phyloP scores from a whole-genome alignment of 2,888 invertebrate genomes.

The Lottia scabra region DNA sequence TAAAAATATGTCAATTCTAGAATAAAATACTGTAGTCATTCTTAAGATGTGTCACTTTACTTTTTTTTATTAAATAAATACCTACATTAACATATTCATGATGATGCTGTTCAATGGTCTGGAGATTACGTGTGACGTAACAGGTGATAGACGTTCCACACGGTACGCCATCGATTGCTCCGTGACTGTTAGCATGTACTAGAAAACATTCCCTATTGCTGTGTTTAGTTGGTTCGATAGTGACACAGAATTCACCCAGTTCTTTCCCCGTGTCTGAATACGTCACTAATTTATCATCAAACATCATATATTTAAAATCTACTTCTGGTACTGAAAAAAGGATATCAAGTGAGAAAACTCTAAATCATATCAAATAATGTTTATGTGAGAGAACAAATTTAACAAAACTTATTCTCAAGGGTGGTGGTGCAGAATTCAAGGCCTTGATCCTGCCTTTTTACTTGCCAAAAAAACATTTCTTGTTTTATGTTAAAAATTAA shows the following conservation, averaged over 20 bases:
- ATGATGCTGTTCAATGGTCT: constrained; percentile 69
- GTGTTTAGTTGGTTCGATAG: constrained; percentile 55
- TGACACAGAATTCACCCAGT: constrained; percentile 66
- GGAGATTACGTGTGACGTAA: constrained; percentile 61
- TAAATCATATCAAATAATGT: too few relatives aligned
- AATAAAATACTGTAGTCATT: too few relatives aligned
- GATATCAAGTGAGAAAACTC: too few relatives aligned
- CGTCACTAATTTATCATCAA: constrained; percentile 65
- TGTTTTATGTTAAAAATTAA: too few relatives aligned
- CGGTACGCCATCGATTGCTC: constrained; percentile 67
- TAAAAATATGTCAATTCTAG: too few relatives aligned
- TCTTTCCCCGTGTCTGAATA: constrained; percentile 67
- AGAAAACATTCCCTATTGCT: constrained; percentile 63
- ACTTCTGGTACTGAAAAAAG: constrained; percentile 54
- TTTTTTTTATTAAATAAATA: too few relatives aligned
- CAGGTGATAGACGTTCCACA: constrained; percentile 69
- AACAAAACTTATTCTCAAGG: too few relatives aligned
- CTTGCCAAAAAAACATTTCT: too few relatives aligned
- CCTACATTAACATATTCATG: constrained; percentile 69
- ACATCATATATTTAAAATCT: constrained; percentile 64
- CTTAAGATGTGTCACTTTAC: too few relatives aligned
- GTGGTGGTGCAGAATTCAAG: too few relatives aligned
- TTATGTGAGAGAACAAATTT: too few relatives aligned
- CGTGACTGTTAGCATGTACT: constrained; percentile 69
- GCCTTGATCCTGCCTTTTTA: too few relatives aligned